Evolutionary conservation across 2,888 invertebrate genomes (phyloP).

Genomic region (Agrilus cyanescens): DNA sequence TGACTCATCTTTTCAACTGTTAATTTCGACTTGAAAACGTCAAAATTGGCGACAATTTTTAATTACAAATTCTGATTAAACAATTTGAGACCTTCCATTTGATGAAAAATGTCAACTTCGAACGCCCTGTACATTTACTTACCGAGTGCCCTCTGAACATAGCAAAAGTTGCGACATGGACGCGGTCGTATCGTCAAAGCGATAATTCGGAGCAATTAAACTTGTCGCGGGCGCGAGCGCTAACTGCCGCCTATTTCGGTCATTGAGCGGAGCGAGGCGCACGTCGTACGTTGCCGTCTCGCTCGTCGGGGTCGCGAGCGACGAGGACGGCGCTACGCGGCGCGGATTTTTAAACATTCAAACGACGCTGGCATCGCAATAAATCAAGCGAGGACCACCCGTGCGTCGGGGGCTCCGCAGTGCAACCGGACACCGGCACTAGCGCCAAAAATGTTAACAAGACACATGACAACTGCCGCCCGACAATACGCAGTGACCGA

Average conservation of each 20-base stretch:
- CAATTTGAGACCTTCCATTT: too few species aligned
- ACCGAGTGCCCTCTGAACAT: too few species aligned
- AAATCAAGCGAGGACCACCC: constrained; percentile 35
- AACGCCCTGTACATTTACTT: too few species aligned
- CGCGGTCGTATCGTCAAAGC: constrained; percentile 16
- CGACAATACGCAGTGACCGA: constrained; percentile 9
- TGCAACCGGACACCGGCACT: constrained; percentile 35
- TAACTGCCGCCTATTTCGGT: constrained; percentile 18
- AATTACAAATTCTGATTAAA: too few species aligned
- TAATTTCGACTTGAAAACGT: too few species aligned
- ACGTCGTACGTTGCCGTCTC: constrained; percentile 14
- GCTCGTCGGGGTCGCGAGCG: not conserved
- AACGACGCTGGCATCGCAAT: constrained; percentile 34
- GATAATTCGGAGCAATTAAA: constrained; percentile 24
- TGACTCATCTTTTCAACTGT: too few species aligned
- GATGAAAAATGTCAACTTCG: too few species aligned
- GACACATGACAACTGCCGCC: constrained; percentile 34
- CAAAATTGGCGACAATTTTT: too few species aligned
- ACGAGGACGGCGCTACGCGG: constrained; percentile 11
- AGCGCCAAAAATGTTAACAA: constrained; percentile 40
- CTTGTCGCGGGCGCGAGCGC: constrained; percentile 22
- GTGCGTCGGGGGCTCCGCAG: constrained; percentile 29
- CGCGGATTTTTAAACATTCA: constrained; percentile 30
- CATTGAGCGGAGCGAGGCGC: constrained; percentile 9
- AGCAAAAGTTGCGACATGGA: too few species aligned